Base-by-base conservation (phyloP, 2,797 vertebrate species). In the Onychomys arenicola region DNA sequence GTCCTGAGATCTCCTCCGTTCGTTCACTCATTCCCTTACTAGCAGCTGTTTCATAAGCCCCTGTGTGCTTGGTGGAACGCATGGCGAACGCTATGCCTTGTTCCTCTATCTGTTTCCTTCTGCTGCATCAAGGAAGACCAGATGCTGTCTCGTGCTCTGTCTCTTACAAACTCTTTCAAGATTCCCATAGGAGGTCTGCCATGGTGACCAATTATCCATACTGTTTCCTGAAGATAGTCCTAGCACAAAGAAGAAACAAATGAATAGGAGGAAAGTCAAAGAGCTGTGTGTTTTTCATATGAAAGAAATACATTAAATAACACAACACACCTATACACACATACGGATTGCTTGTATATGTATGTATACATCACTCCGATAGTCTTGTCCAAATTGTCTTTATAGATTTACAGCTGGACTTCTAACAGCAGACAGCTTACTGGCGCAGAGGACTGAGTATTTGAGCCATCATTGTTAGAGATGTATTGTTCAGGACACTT, bases 401-500 rank as follows among this genome's bases (percentile, higher is more conserved):
- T 98, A 95, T 95, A 95, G 97, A 97, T 97, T 94, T 84, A 40
- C 95, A 67, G 95, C 91, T 97, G 94, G 95, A 92, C 97, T 97
- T 97, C 91, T 95, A 98, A 91, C 76, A 97, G 95, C 96, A 84
- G 89, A 91, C 93, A 77, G 84, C 57, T 67, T 97, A 96, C 91
- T 97, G 95, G 94, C 91, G 97, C 63, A 87, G 0, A 1, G 94
- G 94, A 91, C 96, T 97, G 96, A 97, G 96, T 49, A 52, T 92
- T 89, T 94, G 98, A 93, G 92, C 94, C 93, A 76, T 97, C 97
- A 93, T 96, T 97, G 96, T 96, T 98, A 97, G 90, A 97, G 98
- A 96, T 96, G 98, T 97, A 98, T 98, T 98, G 98, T 98, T 98
- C 98, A 94, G 95, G 94, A 94, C 97, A 97, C 98, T 98, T 97